Evolutionary conservation across 2,888 invertebrate species (phyloP).

Genomic region (Callosobruchus maculatus): DNA sequence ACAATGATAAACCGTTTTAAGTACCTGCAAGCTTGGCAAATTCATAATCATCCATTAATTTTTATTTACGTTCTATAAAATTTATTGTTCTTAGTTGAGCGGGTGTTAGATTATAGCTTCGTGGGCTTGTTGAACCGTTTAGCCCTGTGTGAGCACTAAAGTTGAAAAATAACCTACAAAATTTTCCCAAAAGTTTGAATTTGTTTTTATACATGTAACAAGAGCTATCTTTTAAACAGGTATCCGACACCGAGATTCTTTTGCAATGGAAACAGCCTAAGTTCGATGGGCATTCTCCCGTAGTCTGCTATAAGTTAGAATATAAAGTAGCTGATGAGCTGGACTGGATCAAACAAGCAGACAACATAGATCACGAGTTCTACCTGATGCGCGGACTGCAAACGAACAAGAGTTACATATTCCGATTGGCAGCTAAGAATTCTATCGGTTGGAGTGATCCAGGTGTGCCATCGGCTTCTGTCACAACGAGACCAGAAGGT

Average conservation of each 20-base stretch:
- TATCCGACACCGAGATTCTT: slow-evolving; percentile 82
- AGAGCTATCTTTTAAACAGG: slow-evolving; percentile 47
- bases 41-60: no score
- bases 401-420: slow-evolving; percentile 80
- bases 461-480: slow-evolving; percentile 74
- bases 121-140: no score
- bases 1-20: no score
- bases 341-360: slow-evolving; percentile 82
- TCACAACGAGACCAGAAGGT: slow-evolving; percentile 65
- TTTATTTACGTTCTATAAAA: no score
- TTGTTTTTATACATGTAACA: no score
- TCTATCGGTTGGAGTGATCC: slow-evolving; percentile 91
- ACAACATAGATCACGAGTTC: slow-evolving; percentile 92
- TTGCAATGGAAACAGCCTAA: slow-evolving; percentile 92
- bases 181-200: no score
- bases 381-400: slow-evolving; percentile 76
- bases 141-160: no score
- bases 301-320: slow-evolving; percentile 87
- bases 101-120: no score
- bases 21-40: no score
- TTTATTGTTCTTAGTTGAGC: no score
- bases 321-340: slow-evolving; percentile 69
- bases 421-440: slow-evolving; percentile 85
- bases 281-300: slow-evolving; percentile 85
- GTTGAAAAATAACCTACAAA: no score